These are phyloP conservation scores for Ditula angustiorana DNA, from an alignment of 2,888 invertebrate genomes.

Conservation along the genomic window DNA sequence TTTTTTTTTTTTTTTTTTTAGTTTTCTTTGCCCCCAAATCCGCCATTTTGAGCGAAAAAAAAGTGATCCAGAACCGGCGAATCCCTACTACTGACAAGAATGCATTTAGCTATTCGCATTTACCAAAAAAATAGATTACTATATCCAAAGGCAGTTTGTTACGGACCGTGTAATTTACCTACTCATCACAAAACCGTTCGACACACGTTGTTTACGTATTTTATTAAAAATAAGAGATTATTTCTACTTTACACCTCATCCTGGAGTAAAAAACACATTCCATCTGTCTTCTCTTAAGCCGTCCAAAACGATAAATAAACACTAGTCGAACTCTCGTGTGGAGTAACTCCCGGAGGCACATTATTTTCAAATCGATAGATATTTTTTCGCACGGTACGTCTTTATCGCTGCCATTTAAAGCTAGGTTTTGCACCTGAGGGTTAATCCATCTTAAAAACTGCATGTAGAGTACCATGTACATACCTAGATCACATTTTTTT, in stretches of 20 bases:
- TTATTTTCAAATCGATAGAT: constrained; percentile 62
- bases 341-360: constrained; percentile 58
- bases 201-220: constrained; percentile 64
- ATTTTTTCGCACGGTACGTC: constrained; percentile 45
- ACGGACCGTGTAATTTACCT: constrained; percentile 13
- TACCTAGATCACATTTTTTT: no score
- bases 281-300: constrained; percentile 82
- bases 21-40: no score
- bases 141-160: not conserved
- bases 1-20: no score
- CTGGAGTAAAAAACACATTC: constrained; percentile 77
- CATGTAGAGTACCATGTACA: no score
- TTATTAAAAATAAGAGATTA: constrained; percentile 66
- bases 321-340: constrained; percentile 74
- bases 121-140: not conserved
- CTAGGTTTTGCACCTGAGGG: no score
- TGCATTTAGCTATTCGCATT: no score
- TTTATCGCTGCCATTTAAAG: no score
- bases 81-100: no score
- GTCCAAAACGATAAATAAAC: constrained; percentile 84
- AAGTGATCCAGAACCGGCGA: no score
- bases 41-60: no score
- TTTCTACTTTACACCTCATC: constrained; percentile 76
- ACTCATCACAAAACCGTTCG: constrained; percentile 54
- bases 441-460: no score